phyloP scores from a whole-genome alignment of 1,140 invertebrate species.

The Ostrea denselamellosa region DNA sequence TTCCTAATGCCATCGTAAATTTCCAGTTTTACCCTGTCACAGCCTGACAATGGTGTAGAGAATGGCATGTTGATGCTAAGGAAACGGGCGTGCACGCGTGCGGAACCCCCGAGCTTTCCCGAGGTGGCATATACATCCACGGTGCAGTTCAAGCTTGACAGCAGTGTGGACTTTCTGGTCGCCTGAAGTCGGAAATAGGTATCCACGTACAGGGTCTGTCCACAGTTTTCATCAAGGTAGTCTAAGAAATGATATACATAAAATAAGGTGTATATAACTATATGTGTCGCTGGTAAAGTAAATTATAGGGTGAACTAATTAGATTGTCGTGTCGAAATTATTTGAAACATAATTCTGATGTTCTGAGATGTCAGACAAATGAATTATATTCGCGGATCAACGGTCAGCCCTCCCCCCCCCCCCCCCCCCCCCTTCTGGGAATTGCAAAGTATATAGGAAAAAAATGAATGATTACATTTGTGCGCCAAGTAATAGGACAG shows the following conservation, averaged over 20 bases:
- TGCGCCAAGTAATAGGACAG: too few species aligned
- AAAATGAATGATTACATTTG: too few species aligned
- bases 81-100: neutral
- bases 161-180: neutral
- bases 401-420: too few species aligned
- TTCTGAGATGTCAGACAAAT: too few species aligned
- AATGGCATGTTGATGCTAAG: neutral
- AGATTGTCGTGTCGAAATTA: too few species aligned
- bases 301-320: neutral
- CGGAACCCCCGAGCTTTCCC: neutral
- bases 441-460: too few species aligned
- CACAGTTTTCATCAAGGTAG: slow-evolving; percentile 17
- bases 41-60: neutral
- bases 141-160: neutral
- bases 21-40: slow-evolving; percentile 10
- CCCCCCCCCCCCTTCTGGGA: too few species aligned
- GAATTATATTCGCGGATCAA: too few species aligned
- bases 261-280: neutral
- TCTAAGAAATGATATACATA: neutral
- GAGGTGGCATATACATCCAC: neutral
- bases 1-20: slow-evolving; percentile 20
- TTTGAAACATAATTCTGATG: too few species aligned
- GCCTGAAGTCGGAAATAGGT: slow-evolving; percentile 6
- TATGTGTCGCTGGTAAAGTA: neutral
- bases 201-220: neutral